phyloP scores from a whole-genome alignment of 1,140 invertebrate genomes.

The Drosophila lacteicornis region DNA sequence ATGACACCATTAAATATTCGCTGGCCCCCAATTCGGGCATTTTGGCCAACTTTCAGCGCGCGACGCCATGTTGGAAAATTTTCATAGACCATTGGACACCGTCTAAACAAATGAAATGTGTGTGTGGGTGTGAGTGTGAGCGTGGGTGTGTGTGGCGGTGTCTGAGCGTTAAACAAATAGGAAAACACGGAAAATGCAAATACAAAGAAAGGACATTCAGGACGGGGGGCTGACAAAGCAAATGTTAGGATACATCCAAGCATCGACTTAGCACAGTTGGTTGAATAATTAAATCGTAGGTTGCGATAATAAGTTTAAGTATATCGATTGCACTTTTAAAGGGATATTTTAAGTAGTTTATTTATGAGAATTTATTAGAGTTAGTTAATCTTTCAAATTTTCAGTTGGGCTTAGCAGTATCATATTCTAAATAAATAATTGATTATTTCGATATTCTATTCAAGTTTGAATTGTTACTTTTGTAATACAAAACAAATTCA shows the following conservation, averaged over 20 bases:
- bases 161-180: constrained; percentile 46
- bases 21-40: constrained; percentile 27
- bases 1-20: constrained; percentile 10
- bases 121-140: not conserved
- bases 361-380: no score
- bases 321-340: not conserved
- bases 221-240: constrained; percentile 26
- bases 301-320: constrained; percentile 6
- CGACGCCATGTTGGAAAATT: constrained; percentile 71
- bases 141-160: constrained; percentile 2
- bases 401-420: no score
- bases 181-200: constrained; percentile 44
- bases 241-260: constrained; percentile 26
- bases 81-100: constrained; percentile 78
- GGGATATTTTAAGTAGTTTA: no score
- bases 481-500: no score
- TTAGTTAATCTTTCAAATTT: no score
- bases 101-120: constrained; percentile 72
- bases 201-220: constrained; percentile 11
- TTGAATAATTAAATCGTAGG: constrained; percentile 60
- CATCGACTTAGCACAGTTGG: constrained; percentile 71
- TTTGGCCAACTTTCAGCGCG: constrained; percentile 55
- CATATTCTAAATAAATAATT: no score
- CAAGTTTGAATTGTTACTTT: no score
- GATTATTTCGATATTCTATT: no score